These are phyloP conservation scores for Epirrhoe tristata DNA, from an alignment of 2,888 invertebrate genomes.

Conservation along the genomic window DNA sequence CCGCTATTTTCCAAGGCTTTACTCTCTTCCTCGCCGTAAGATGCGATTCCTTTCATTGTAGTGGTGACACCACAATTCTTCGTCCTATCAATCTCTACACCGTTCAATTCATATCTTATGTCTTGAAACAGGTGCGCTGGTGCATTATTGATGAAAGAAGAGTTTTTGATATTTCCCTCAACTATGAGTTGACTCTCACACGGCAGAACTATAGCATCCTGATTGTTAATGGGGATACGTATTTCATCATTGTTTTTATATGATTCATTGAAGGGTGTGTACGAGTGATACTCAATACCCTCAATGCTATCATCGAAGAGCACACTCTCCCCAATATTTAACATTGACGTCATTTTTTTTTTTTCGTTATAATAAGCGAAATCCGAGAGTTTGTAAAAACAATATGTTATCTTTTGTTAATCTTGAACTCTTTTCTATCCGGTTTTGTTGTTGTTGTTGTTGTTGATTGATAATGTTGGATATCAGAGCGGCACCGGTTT, in stretches of 20 bases:
- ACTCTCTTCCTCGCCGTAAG: neutral
- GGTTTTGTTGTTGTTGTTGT: neutral
- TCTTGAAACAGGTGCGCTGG: neutral
- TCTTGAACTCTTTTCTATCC: neutral
- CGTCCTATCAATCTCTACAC: neutral
- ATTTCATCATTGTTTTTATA: slow-evolving; percentile 1
- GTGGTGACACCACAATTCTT: neutral
- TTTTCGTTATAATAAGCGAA: neutral
- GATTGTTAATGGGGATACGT: neutral
- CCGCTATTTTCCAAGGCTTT: slow-evolving; percentile 7
- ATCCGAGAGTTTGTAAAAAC: neutral
- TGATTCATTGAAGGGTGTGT: neutral
- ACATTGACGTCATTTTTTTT: neutral
- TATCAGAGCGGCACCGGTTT: no score
- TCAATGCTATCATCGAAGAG: slow-evolving; percentile 6
- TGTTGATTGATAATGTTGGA: slow-evolving; percentile 1
- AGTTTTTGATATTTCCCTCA: slow-evolving; percentile 10
- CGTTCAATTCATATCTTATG: neutral
- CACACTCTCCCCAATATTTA: neutral
- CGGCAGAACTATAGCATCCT: neutral
- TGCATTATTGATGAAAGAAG: neutral
- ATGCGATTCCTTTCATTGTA: neutral
- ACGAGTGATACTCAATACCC: neutral
- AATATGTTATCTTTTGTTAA: neutral
- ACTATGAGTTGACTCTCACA: neutral